Evolutionary conservation across 2,797 vertebrate species (phyloP), one percentile per base, ranked within the genome.

Genomic region (Thamnophis elegans): DNA sequence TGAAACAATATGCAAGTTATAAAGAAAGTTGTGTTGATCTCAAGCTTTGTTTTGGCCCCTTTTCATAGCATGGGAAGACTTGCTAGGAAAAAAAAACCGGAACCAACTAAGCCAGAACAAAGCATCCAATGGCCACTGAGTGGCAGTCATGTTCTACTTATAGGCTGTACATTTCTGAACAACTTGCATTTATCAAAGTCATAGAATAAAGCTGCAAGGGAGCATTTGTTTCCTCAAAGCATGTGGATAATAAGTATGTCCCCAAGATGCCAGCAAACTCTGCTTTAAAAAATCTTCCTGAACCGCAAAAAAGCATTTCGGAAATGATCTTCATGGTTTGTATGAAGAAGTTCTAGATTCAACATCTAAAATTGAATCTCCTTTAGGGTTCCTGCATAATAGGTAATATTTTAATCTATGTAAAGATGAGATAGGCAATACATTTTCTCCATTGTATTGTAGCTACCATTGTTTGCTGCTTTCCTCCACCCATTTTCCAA

Each of bases 201-300:
- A 54, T 82, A 68, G 22, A 42, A 14, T 85, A 88, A 95, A 93
- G 88, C 94, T 89, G 58, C 32, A 56, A 32, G 68, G 68, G 26
- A 59, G 42, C 60, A 32, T 55, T 82, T 54, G 86, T 62, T 78
- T 60, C 32, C 56, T n/a, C 54, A 47, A 26, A 78, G 78, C 54
- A 59, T 73, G 65, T 65, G 42, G 73, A 62, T 59, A 87, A 62
- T 59, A 87, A 87, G 73, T 78, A 68, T 42, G 51, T 65, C 16
- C 65, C 56, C 18, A 73, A 78, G 54, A 87, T 20, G 85, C 85
- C 20, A 53, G 60, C 14, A 90, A 55, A 54, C 55, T 82, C 13
- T 36, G 18, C 47, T 88, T 88, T 59, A 82, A 92, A 68, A 85
- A 90, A 92, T 11, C 20, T 59, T 13, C 10, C 65, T 68, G 28